A percentile compares a stretch with the other conserved stretches of the same genome.
Evolutionary conservation across 2,888 invertebrate genomes (phyloP).

Genomic region (Lutraria lutraria): DNA sequence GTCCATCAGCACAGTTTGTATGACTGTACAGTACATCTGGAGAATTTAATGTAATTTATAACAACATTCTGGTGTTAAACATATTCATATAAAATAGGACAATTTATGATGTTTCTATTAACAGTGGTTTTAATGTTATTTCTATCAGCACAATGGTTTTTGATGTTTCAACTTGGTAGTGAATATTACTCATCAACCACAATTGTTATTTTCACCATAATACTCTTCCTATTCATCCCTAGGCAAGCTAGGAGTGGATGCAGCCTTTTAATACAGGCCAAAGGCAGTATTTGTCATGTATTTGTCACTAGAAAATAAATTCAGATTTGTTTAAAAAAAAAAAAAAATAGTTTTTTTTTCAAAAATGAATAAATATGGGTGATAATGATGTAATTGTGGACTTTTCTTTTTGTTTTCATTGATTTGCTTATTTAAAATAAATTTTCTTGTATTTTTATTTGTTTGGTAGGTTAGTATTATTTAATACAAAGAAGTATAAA

Average conservation of each 20-base stretch:
- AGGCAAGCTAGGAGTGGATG: too few relatives aligned
- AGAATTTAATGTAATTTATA: neutral
- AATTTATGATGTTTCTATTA: constrained; percentile 2
- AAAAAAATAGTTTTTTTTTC: neutral
- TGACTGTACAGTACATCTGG: neutral
- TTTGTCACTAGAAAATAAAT: neutral
- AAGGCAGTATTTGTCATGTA: neutral
- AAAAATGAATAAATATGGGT: neutral
- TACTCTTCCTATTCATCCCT: too few relatives aligned
- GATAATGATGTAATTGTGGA: neutral
- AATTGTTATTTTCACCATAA: neutral
- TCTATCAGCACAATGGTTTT: neutral
- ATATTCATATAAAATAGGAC: neutral
- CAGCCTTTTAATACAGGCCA: neutral
- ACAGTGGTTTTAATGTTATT: neutral
- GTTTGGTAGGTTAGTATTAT: too few relatives aligned
- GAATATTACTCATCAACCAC: constrained; percentile 6
- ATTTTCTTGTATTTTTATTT: too few relatives aligned
- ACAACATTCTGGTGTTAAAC: neutral
- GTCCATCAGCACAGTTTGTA: neutral
- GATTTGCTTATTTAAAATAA: neutral
- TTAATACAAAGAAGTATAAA: neutral
- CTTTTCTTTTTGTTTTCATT: neutral
- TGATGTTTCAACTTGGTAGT: neutral
- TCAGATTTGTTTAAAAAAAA: neutral